Evolutionary conservation across 2,797 vertebrate species (phyloP).

Genomic region (Rachycentron canadum): DNA sequence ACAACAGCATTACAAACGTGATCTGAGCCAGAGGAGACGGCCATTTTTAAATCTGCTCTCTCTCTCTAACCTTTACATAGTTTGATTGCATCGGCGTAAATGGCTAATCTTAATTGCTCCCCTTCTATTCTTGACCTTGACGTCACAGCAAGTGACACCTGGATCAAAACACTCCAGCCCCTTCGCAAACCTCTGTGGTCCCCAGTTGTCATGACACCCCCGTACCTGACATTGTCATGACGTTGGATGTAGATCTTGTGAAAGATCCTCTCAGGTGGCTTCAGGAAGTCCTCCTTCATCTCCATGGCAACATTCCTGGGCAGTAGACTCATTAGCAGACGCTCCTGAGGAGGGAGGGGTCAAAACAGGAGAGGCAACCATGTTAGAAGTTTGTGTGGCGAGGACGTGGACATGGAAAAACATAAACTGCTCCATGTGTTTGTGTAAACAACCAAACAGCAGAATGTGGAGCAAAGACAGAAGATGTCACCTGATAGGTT

Average conservation of each 20-base stretch:
- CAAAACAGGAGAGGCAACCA: conserved; percentile 29
- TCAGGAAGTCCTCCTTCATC: conserved; percentile 98
- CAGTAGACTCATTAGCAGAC: conserved; percentile 95
- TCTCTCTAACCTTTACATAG: conserved; percentile 42
- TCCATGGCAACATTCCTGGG: conserved; percentile 98
- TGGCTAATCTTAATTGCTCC: conserved; percentile 50
- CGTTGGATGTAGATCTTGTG: conserved; percentile 99
- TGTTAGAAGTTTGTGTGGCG: conserved; percentile 42
- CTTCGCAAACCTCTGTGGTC: conserved; percentile 11
- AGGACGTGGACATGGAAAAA: neutral
- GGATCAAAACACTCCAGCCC: conserved; percentile 57
- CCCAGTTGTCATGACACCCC: conserved; percentile 74
- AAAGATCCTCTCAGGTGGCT: conserved; percentile 96
- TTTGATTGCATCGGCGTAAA: conserved; percentile 34
- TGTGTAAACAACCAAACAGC: neutral
- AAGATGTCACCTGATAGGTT: no score
- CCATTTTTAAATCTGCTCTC: neutral
- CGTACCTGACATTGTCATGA: conserved; percentile 97
- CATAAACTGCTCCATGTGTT: neutral
- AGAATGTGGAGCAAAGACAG: neutral
- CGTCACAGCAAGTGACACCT: conserved; percentile 65
- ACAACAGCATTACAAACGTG: neutral
- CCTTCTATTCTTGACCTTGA: conserved; percentile 66
- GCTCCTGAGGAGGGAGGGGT: conserved; percentile 84
- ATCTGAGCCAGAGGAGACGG: neutral